A percentile compares a stretch with the other conserved stretches of the same genome.
phyloP scores from a whole-genome alignment of 2,797 vertebrate species.

The Megalops cyprinoides region DNA sequence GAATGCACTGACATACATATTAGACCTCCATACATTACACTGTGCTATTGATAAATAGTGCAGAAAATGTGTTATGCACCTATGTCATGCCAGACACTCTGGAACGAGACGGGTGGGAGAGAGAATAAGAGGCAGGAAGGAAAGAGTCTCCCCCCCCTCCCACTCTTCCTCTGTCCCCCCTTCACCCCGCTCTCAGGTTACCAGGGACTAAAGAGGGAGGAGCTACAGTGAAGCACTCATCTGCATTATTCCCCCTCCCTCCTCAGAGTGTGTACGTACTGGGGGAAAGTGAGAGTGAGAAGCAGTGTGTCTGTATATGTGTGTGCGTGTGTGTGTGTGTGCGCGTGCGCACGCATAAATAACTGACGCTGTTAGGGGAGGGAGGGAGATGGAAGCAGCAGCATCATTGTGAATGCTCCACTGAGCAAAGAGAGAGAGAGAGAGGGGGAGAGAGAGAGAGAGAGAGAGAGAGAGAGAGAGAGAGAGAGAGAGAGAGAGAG shows the following conservation, averaged over 20 bases:
- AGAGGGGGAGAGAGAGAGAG: conserved; percentile 52
- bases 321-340: conserved; percentile 24
- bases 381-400: conserved; percentile 64
- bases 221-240: conserved; percentile 3
- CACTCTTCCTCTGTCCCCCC: conserved; percentile 17
- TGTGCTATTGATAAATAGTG: neutral
- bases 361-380: conserved; percentile 36
- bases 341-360: neutral
- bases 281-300: conserved; percentile 23
- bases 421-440: conserved; percentile 47
- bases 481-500: conserved; percentile 53
- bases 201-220: conserved; percentile 60
- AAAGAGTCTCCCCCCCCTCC: conserved; percentile 11
- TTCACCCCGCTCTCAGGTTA: conserved; percentile 62
- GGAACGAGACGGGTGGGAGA: conserved; percentile 4
- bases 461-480: conserved; percentile 68
- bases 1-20: neutral
- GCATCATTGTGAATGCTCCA: neutral
- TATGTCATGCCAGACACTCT: neutral
- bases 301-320: conserved; percentile 41
- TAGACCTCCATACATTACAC: neutral
- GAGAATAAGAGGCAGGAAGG: conserved; percentile 24
- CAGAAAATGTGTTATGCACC: neutral
- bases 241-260: conserved; percentile 9
- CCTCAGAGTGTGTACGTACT: conserved; percentile 49